A percentile compares a stretch with the other conserved stretches of the same genome.
Evolutionary conservation across 2,113 vertebrate species (phyloP).

Genomic region (Emydocephalus ijimae): DNA sequence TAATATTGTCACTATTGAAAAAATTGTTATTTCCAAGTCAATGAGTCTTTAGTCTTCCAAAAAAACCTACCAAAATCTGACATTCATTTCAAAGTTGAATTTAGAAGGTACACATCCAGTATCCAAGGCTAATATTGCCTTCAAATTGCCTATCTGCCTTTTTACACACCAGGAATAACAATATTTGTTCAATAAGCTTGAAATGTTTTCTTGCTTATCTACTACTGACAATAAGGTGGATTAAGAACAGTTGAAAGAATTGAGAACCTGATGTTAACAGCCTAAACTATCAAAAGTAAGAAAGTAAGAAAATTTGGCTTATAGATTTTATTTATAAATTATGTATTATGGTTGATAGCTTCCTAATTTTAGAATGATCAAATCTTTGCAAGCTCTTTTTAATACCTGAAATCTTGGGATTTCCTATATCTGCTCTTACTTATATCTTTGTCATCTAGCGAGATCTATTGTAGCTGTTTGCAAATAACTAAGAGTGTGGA

Average conservation of each 20-base stretch:
- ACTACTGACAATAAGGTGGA: neutral
- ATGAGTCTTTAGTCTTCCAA: neutral
- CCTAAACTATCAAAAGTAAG: neutral
- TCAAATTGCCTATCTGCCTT: neutral
- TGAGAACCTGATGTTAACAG: neutral
- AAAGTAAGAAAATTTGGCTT: neutral
- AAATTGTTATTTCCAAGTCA: neutral
- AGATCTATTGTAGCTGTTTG: neutral
- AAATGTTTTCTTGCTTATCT: neutral
- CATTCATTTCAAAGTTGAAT: neutral
- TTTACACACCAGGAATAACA: neutral
- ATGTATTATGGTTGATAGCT: neutral
- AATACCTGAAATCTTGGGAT: neutral
- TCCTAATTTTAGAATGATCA: neutral
- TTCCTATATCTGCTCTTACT: neutral
- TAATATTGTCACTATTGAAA: neutral
- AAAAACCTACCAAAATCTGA: neutral
- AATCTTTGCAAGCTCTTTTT: neutral
- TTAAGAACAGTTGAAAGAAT: neutral
- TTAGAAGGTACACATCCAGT: neutral
- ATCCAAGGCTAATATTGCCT: neutral
- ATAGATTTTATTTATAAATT: neutral
- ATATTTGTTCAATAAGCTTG: neutral
- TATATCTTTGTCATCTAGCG: neutral
- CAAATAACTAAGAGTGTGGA: neutral